Conservation (phyloP, 1,140 invertebrate species). For the Formica exsecta region DNA sequence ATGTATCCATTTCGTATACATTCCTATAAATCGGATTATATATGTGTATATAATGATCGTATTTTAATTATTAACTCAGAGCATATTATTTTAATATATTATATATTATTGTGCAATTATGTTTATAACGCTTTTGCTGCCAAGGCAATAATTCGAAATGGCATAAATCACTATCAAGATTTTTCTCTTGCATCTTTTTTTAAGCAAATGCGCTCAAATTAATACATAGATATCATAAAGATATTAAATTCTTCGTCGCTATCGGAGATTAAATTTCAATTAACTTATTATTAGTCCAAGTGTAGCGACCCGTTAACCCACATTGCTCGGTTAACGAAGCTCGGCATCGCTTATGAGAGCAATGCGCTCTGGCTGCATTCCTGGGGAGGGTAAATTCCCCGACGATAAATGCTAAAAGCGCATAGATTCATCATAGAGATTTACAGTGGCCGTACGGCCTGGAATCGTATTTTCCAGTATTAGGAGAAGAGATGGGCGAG, state of each 20-base stretch:
- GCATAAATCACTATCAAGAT: background rate
- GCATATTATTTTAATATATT: background rate
- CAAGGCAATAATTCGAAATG: background rate
- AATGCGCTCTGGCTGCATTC: conserved; percentile 63
- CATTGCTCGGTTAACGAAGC: conserved; percentile 50
- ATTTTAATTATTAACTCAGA: background rate
- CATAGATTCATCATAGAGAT: conserved; percentile 63
- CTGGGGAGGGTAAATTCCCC: conserved; percentile 63
- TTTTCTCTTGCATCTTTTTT: conserved; percentile 4
- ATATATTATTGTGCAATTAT: background rate
- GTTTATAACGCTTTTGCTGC: background rate
- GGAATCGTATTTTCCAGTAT: conserved; percentile 63
- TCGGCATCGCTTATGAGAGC: conserved; percentile 44
- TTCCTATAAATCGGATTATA: background rate
- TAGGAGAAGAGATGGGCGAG: conserved; percentile 48
- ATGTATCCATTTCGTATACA: background rate
- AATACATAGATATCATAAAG: background rate
- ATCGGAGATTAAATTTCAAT: conserved; percentile 61
- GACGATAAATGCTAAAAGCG: conserved; percentile 63
- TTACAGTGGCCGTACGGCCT: conserved; percentile 49
- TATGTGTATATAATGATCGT: no score
- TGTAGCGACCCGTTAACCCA: conserved; percentile 33
- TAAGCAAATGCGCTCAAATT: background rate
- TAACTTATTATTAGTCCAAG: conserved; percentile 61
- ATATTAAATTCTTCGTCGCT: conserved; percentile 20